Percentiles rank a stretch among this genome's conserved stretches.
Evolutionary conservation across 2,113 vertebrate species (phyloP).

Genomic region (Orcinus orca): DNA sequence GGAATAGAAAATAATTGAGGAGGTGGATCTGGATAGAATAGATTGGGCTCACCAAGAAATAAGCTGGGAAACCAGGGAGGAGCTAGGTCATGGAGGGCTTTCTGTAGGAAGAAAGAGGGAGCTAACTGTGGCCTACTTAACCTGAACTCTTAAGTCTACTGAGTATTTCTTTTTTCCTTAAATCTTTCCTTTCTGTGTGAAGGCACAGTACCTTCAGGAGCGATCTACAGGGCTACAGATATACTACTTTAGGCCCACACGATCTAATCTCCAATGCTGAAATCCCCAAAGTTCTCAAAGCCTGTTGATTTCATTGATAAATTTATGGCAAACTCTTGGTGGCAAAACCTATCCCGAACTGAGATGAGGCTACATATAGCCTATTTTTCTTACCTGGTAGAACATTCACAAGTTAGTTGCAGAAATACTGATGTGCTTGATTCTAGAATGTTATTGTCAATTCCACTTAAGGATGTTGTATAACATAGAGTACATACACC

Average conservation of each 20-base stretch:
- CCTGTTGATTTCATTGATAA: neutral
- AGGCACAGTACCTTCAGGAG: neutral
- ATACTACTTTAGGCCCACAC: neutral
- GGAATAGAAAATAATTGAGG: neutral
- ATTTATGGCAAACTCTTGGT: neutral
- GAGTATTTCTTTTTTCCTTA: neutral
- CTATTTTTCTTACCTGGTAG: neutral
- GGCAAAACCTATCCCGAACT: neutral
- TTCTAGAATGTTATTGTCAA: neutral
- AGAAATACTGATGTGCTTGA: neutral
- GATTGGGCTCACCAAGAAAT: neutral
- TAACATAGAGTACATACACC: neutral
- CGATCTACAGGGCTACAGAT: neutral
- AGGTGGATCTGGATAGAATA: neutral
- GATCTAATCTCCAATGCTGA: neutral
- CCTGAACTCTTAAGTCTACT: neutral
- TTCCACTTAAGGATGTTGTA: accelerated
- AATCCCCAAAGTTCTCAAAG: neutral
- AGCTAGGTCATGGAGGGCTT: neutral
- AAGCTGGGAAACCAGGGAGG: neutral
- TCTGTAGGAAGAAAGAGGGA: neutral
- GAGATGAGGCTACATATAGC: neutral
- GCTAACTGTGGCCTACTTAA: neutral
- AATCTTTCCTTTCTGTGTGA: neutral
- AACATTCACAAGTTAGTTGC: neutral